Evolutionary conservation across 2,797 vertebrate genomes (phyloP), one percentile per base, ranked within the genome.

Genomic region (Cetoscarus ocellatus): DNA sequence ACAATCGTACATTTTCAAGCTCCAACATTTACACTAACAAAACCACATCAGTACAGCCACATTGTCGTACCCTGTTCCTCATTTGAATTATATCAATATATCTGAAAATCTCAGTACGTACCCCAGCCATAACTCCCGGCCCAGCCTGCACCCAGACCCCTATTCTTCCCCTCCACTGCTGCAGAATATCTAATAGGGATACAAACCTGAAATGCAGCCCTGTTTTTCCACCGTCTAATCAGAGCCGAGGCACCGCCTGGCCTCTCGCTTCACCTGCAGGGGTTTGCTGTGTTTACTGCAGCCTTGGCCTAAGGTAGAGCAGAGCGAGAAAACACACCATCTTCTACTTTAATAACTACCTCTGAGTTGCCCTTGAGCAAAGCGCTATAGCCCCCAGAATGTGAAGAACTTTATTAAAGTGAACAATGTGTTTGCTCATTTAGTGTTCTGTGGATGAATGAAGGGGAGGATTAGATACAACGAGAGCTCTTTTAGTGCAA

Each of bases 171-270:
- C 47, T 3, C 12, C 7, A 1, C 50, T 43, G 64, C 14, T 49
- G 12, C 6, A 34, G 50, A 60, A 53, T 49, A 44, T 63, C 17
- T 50, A 68, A 72, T 38, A 15, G 35, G 49, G 66, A 11, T 17
- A 27, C 55, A 44, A 58, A 7, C 14, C n/a, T 45, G 19, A 69
- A 75, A 71, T 55, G 63, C 67, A 53, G 34, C 68, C 60, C 50
- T 10, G 52, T 67, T 63, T 75, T 59, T 52, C 45, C 12, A 1
- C 61, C 4, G 67, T 69, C 70, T 70, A 73, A 80, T 73, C 71
- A 38, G 72, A 77, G 80, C 68, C 1, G 48, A 85, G 67, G 61
- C 58, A 34, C 73, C 73, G 75, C 79, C 66, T 77, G 77, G 68
- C 63, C 10, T 70, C 63, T 69, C 34, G 10, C 50, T 61, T 76